Percentiles rank a stretch among this genome's conserved stretches.
These are phyloP conservation scores for Scartelaos histophorus DNA, from an alignment of 2,113 vertebrate genomes.

Conservation along the genomic window DNA sequence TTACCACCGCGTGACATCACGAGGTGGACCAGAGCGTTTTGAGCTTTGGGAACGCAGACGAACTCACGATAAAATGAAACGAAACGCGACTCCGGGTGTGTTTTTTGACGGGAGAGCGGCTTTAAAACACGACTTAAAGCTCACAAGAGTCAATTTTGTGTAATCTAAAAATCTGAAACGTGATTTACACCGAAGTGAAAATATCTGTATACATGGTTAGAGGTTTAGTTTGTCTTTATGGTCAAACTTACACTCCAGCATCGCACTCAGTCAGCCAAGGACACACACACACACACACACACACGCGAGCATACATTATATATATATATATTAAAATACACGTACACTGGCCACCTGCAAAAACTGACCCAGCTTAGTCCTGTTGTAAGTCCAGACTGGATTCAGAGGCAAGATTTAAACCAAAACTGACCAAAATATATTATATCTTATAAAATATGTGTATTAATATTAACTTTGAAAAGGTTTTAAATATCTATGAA, in stretches of 20 bases:
- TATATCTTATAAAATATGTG: too few species aligned
- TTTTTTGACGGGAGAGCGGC: too few species aligned
- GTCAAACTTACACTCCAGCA: neutral
- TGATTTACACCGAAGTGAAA: neutral
- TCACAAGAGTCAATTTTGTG: too few species aligned
- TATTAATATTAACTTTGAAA: neutral
- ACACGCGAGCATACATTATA: too few species aligned
- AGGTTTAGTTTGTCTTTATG: neutral
- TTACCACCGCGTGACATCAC: too few species aligned
- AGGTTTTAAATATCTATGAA: too few species aligned
- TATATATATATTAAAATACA: neutral
- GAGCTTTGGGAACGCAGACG: too few species aligned
- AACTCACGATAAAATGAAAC: too few species aligned
- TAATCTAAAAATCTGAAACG: neutral
- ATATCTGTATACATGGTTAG: neutral
- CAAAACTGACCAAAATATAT: neutral
- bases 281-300: neutral
- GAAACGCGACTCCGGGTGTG: too few species aligned
- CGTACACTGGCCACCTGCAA: constrained; percentile 5
- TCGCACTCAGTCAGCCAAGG: neutral
- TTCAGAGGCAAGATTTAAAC: neutral
- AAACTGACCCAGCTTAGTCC: neutral
- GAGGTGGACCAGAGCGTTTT: too few species aligned
- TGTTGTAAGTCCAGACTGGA: neutral
- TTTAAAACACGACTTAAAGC: too few species aligned